Evolutionary conservation across 1,140 invertebrate genomes (phyloP), one percentile per base, ranked within the genome.

Genomic region (Drosophila pandora): DNA sequence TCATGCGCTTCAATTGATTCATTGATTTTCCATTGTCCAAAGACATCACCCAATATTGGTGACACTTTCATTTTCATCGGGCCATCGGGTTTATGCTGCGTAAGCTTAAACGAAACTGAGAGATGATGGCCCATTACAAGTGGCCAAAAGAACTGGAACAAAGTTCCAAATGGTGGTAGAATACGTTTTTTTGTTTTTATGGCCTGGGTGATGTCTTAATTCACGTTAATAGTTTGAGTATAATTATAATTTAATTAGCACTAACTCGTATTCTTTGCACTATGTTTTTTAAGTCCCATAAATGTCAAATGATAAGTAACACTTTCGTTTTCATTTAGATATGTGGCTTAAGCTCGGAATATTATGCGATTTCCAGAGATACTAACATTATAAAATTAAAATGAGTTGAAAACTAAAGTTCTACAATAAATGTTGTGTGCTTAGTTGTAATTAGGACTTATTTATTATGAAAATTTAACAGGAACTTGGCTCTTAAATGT

Each of bases 31-130:
- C 47, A 56, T 71, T 80, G 57, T 48, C 45, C 41, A 37, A 37
- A 50, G 61, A 22, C 39, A 37, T 50, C 56, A 68, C 75, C 56
- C 32, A 45, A 45, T 71, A 34, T 62, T 55, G 73, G 78, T 65
- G 76, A 69, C 39, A 80, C 80, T 84, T 84, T 84, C 80, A 52
- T 65, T 84, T 84, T 55, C 45, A 54, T 50, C 74, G 64, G 45
- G 59, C 55, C 8, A 47, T 17, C 21, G 30, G 6, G 55, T 74
- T 74, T 64, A 23, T 74, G 71, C 71, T 74, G 70, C 70, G 70
- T 74, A 74, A 74, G 71, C 43, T 30, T 5, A 9, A 17, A 39
- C 32, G 23, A 30, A 39, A 47, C 54, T 49, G 23, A 48, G 47
- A 39, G 49, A 48, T 39, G 50, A 30, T n/a, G 10, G 30, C 6